Percentiles rank a stretch among this genome's conserved stretches.
phyloP scores from a whole-genome alignment of 1,140 invertebrate genomes.

The Brachystomella parvula region DNA sequence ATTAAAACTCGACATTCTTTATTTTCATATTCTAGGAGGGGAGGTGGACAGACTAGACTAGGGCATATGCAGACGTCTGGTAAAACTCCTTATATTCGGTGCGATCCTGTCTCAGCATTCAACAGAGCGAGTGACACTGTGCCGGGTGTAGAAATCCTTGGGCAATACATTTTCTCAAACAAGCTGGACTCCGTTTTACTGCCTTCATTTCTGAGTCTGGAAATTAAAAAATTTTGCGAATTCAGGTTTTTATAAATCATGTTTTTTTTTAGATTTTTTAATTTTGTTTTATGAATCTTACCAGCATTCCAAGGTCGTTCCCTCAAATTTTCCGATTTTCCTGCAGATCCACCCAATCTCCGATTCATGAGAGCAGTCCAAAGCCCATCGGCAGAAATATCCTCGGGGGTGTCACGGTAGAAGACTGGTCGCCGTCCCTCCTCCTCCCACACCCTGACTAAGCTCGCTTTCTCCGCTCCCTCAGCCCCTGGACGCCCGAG shows the following conservation, averaged over 20 bases:
- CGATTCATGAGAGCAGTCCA: no score
- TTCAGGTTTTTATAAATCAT: background rate
- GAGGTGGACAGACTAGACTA: no score
- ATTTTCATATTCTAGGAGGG: no score
- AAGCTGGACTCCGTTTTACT: conserved; percentile 39
- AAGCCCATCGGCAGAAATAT: no score
- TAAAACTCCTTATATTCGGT: no score
- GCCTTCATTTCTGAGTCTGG: background rate
- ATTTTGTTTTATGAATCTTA: background rate
- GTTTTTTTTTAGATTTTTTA: background rate
- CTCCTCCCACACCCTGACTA: no score
- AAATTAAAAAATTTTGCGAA: background rate
- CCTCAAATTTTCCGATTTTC: background rate
- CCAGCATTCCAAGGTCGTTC: background rate
- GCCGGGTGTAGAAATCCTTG: conserved; percentile 42
- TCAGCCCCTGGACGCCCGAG: no score
- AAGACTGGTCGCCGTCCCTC: no score
- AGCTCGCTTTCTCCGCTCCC: background rate
- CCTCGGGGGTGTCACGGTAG: no score
- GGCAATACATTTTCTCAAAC: conserved; percentile 41
- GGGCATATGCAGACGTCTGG: no score
- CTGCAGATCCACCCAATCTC: background rate
- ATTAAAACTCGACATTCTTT: no score
- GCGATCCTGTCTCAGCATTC: conserved; percentile 6
- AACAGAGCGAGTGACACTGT: conserved; percentile 43